Base-by-base conservation (phyloP, 2,888 invertebrate species). In the Pseudococcus viburni region DNA sequence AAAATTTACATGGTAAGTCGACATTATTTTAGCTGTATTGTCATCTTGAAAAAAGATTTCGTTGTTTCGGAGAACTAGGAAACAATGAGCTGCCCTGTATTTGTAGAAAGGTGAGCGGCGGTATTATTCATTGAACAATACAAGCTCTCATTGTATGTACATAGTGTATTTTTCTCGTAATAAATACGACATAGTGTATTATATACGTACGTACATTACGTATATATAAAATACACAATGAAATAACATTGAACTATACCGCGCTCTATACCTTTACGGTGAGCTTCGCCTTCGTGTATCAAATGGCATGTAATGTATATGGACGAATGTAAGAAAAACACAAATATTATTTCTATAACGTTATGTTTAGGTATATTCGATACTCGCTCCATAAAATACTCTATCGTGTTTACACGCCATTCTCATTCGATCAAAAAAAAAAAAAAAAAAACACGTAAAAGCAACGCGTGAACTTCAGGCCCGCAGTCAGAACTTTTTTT, bases 1-100 rank as follows among this genome's bases (percentile, higher is more conserved):
- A 64, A 64, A 64, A 64, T 22, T 64, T 64, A 64, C 22, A 64
- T 9, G 8, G 22, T 64, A 64, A 22, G 19, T 64, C 12, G 11
- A 22, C 64, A 12, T 64, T 64, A 64, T 9, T 22, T 64, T 22
- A 3, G 15, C 17, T n/a, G 64, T 22, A 64, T 22, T 64, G 64
- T 73, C 39, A 73, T 33, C 15, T 73, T 73, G 73, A 17, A 73
- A 73, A 42, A 73, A 73, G 26, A 73, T 73, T 73, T 73, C 22
- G 73, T 73, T 39, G 73, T 73, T 73, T 26, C 33, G 73, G 17
- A 33, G 33, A 73, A 73, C 2, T 39, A 33, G 33, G 33, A 73
- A 73, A 73, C 73, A 73, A 73, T 73, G 73, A 73, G 73, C 73
- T 73, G 64, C 64, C 64, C 64, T 22, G 22, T 59, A 22, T 64